These are phyloP conservation scores for Enchytraeus crypticus DNA, from an alignment of 2,888 invertebrate species.

Conservation along the genomic window DNA sequence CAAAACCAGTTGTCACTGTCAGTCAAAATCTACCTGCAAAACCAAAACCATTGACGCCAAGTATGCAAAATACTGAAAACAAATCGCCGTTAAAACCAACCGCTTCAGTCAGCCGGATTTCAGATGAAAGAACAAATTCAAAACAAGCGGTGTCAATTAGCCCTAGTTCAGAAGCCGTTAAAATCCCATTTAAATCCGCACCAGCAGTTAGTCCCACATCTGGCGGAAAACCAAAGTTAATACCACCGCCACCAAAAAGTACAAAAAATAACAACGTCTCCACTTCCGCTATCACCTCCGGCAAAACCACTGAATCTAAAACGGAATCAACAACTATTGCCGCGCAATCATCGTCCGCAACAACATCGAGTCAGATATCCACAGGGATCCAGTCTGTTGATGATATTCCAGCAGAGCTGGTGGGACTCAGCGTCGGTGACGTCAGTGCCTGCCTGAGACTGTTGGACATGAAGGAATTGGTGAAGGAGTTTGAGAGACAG, in stretches of 20 bases:
- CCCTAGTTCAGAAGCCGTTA: too few species aligned
- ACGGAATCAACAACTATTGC: too few species aligned
- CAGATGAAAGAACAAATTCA: too few species aligned
- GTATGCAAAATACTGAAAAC: too few species aligned
- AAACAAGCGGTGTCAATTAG: too few species aligned
- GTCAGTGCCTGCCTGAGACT: conserved; percentile 24
- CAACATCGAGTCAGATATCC: background rate
- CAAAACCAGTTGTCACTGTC: too few species aligned
- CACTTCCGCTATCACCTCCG: background rate
- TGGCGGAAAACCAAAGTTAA: background rate
- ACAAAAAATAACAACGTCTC: too few species aligned
- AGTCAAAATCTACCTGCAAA: too few species aligned
- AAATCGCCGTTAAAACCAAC: too few species aligned
- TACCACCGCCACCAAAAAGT: background rate
- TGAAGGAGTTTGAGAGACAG: conserved; percentile 13
- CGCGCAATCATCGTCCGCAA: background rate
- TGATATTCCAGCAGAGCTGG: conserved; percentile 21
- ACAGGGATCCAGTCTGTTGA: conserved; percentile 9
- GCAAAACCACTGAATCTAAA: background rate
- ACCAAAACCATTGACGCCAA: too few species aligned
- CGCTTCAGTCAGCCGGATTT: too few species aligned
- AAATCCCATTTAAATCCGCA: too few species aligned
- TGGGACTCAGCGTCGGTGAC: conserved; percentile 18
- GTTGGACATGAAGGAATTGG: conserved; percentile 22
- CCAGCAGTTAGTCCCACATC: background rate